Conservation (phyloP, 2,888 invertebrate genomes). For the Eupithecia exiguata region DNA sequence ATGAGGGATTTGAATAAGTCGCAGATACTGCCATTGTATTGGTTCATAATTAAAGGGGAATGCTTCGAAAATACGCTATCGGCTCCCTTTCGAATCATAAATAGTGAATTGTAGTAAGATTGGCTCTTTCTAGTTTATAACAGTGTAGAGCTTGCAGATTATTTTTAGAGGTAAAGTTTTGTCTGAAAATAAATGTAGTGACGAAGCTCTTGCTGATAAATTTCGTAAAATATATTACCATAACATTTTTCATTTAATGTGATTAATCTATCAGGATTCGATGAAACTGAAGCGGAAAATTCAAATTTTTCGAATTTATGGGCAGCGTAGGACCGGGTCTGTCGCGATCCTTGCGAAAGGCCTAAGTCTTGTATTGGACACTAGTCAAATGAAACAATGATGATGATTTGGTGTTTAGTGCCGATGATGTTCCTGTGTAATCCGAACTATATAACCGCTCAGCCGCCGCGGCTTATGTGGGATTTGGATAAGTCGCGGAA, state of each 20-base stretch:
- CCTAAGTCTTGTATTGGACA: not conserved
- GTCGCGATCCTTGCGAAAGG: not conserved
- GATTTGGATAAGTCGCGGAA: constrained; percentile 57
- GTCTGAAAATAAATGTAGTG: not conserved
- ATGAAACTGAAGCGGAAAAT: not conserved
- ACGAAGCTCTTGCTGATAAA: not conserved
- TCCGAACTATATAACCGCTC: constrained; percentile 71
- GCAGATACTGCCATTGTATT: constrained; percentile 33
- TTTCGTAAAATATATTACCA: not conserved
- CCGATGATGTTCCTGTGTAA: constrained; percentile 80
- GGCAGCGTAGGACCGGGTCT: not conserved
- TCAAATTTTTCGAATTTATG: not conserved
- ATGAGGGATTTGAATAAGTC: constrained; percentile 60
- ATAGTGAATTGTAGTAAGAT: not conserved
- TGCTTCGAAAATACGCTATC: not conserved
- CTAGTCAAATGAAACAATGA: not conserved
- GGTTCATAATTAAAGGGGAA: constrained; percentile 24
- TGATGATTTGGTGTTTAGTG: constrained; percentile 2
- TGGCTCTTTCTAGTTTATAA: not conserved
- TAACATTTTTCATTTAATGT: not conserved
- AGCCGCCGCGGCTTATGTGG: constrained; percentile 53
- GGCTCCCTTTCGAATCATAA: not conserved
- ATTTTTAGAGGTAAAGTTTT: not conserved
- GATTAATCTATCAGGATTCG: not conserved
- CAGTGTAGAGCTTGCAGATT: not conserved